phyloP scores from a whole-genome alignment of 1,140 invertebrate species.

The Musca vetustissima region DNA sequence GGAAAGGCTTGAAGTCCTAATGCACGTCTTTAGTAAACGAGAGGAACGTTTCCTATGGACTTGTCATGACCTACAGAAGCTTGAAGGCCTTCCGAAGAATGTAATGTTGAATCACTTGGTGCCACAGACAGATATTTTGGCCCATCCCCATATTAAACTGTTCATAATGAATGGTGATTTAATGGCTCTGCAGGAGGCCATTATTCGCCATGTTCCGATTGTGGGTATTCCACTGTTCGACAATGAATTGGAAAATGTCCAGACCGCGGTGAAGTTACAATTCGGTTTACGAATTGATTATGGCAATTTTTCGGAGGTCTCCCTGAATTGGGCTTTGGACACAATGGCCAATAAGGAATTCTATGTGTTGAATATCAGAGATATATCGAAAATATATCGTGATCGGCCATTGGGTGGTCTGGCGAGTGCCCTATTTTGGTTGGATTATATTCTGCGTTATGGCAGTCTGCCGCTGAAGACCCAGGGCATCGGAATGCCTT shows the following conservation, averaged over 20 bases:
- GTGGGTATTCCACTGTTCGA: conserved; percentile 58
- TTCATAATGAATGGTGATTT: conserved; percentile 64
- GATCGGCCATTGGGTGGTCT: conserved; percentile 60
- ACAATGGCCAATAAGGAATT: conserved; percentile 34
- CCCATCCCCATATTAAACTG: conserved; percentile 53
- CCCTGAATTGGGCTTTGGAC: conserved; percentile 44
- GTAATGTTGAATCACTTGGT: conserved; percentile 58
- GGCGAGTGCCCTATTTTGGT: conserved; percentile 64
- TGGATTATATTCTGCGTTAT: conserved; percentile 63
- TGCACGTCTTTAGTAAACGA: conserved; percentile 53
- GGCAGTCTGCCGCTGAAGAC: conserved; percentile 54
- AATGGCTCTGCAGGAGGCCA: conserved; percentile 58
- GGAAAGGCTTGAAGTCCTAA: conserved; percentile 50
- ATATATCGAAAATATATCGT: conserved; percentile 58
- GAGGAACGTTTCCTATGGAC: conserved; percentile 61
- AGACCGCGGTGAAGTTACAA: conserved; percentile 41
- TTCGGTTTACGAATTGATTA: conserved; percentile 39
- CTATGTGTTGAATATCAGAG: conserved; percentile 54
- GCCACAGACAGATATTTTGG: conserved; percentile 63
- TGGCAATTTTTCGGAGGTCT: conserved; percentile 38
- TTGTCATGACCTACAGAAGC: conserved; percentile 53
- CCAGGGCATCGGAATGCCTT: conserved; percentile 39
- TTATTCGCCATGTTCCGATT: conserved; percentile 59
- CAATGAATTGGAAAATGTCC: conserved; percentile 55
- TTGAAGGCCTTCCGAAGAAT: conserved; percentile 55